Evolutionary conservation across 1,140 invertebrate species (phyloP), one percentile per base, ranked within the genome.

Genomic region (Druon quercuslanigerum): DNA sequence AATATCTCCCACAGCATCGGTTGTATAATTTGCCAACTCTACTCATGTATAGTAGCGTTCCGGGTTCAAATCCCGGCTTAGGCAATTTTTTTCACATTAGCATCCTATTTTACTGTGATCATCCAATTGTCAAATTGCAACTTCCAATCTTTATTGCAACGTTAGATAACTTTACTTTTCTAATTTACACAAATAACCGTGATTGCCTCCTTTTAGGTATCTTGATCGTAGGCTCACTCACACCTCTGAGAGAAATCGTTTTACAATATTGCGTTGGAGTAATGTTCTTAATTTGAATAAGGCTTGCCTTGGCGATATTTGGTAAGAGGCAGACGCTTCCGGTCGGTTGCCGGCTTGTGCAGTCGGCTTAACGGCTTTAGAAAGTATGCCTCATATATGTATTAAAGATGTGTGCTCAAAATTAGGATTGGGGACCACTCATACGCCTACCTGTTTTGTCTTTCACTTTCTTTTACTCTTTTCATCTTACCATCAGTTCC

Each of bases 351-450:
- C 73, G 77, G 79, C 78, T 57, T 86, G 85, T 85, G 84, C 81
- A 84, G 79, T 57, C 83, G 82, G 81, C 83, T 87, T 85, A 87
- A 87, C 84, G 78, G 73, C 83, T 90, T 90, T 90, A 89, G 89
- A 90, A 90, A 90, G 87, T 87, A 79, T 52, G 76, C 77, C 73
- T 79, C 76, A 72, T 80, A 46, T 11, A 71, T 51, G 66, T 56
- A 73, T 11, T 74, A 51, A 77, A 25, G 73, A 83, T 76, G 78
- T 79, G 77, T 71, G 82, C 77, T 77, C 75, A 60, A 80, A 83
- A 80, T 80, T 83, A 77, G 82, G 78, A 66, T 66, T 66, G 60
- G 14, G 60, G 60, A 33, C 60, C 60, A 66, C 33, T 40, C 13
- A 20, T 16, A 66, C 60, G 60, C 60, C 25, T 33, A 33, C 25